phyloP scores from a whole-genome alignment of 2,888 invertebrate species.

The Dione vanillae region DNA sequence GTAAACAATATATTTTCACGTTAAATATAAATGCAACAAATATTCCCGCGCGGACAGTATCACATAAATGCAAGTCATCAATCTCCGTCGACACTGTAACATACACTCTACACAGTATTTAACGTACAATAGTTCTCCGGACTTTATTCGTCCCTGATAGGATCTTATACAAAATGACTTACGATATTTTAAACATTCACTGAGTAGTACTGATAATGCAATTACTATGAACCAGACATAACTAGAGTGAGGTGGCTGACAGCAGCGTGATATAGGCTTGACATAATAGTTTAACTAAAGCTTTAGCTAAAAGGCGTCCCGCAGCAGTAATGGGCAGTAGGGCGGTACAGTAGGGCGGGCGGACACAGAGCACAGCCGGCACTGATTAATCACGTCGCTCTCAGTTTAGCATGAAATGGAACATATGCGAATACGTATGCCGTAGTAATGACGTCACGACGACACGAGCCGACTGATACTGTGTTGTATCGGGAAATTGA shows the following conservation, averaged over 20 bases:
- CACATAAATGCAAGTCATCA: constrained; percentile 6
- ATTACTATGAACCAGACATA: too few relatives aligned
- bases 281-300: too few relatives aligned
- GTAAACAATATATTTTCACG: background rate
- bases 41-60: background rate
- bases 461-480: background rate
- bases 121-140: background rate
- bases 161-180: background rate
- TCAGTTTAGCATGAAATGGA: constrained; percentile 7
- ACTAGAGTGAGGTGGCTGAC: too few relatives aligned
- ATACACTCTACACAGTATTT: background rate
- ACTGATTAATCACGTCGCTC: constrained; percentile 15
- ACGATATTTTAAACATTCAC: background rate
- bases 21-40: background rate
- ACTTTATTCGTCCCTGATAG: background rate
- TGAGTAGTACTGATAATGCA: too few relatives aligned
- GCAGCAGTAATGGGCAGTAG: background rate
- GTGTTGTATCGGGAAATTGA: background rate
- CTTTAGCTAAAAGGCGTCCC: too few relatives aligned
- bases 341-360: background rate
- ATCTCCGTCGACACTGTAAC: background rate
- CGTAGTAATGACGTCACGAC: too few relatives aligned
- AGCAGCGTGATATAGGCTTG: too few relatives aligned
- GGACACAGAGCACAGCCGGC: background rate
- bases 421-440: background rate